Evolutionary conservation across 2,888 invertebrate genomes (phyloP).

Genomic region (Lasioglossum morio): DNA sequence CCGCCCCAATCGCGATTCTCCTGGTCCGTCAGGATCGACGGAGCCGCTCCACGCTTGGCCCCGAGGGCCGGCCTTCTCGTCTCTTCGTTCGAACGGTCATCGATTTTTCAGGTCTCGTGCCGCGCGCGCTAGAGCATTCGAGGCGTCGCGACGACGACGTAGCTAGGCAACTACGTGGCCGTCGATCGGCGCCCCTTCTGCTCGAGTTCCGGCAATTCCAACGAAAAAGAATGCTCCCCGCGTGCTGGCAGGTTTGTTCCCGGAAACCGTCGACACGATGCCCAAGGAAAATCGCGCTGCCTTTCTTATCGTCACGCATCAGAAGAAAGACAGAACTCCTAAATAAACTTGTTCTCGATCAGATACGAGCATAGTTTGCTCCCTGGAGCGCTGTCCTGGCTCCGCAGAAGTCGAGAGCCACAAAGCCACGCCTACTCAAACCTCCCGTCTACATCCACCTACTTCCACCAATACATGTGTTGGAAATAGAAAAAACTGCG

Average conservation of each 20-base stretch:
- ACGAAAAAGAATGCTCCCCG: not conserved
- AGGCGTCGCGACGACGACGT: not conserved
- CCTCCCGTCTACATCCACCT: too few relatives aligned
- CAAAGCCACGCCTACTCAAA: not conserved
- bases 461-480: too few relatives aligned
- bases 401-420: not conserved
- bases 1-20: not conserved
- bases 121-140: not conserved
- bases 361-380: not conserved
- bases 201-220: not conserved
- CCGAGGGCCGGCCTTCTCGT: not conserved
- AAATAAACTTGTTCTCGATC: too few relatives aligned
- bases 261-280: not conserved
- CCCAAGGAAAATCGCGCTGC: not conserved
- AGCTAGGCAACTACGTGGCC: constrained; percentile 2
- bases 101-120: constrained; percentile 7
- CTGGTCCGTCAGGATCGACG: not conserved
- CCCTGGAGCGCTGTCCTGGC: not conserved
- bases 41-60: not conserved
- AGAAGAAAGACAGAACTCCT: not conserved
- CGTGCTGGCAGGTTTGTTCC: not conserved
- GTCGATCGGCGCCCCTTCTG: not conserved
- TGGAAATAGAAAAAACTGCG: too few relatives aligned
- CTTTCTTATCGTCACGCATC: not conserved
- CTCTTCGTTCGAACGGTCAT: not conserved